Evolutionary conservation across 2,113 vertebrate species (phyloP).

Genomic region (Nothobranchius furzeri): DNA sequence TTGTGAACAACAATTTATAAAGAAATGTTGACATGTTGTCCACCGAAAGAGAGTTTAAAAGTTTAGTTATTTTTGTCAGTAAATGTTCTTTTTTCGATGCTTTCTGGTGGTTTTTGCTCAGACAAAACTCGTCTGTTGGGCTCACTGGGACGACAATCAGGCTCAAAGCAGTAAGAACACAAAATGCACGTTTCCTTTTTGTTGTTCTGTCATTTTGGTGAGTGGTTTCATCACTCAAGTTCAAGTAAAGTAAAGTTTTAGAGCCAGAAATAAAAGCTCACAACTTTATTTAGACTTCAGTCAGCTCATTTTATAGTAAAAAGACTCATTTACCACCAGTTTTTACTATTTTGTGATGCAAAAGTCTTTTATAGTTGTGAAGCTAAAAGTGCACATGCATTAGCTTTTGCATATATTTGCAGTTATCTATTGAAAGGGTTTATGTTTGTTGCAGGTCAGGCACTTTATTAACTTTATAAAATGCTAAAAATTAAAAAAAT

Average conservation of each 20-base stretch:
- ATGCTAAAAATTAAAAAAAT: too few relatives aligned
- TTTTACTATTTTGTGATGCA: too few relatives aligned
- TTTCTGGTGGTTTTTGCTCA: constrained; percentile 17
- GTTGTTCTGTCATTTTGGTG: neutral
- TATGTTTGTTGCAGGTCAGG: too few relatives aligned
- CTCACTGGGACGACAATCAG: constrained; percentile 32
- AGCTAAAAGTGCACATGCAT: too few relatives aligned
- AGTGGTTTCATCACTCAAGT: neutral
- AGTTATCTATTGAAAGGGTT: too few relatives aligned
- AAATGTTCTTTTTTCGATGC: neutral
- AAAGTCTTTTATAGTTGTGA: too few relatives aligned
- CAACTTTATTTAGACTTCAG: too few relatives aligned
- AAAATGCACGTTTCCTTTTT: constrained; percentile 2
- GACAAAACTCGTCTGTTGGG: constrained; percentile 39
- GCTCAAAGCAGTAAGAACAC: constrained; percentile 18
- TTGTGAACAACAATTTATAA: neutral
- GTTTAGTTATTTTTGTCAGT: neutral
- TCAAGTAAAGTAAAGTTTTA: neutral
- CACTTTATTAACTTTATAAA: too few relatives aligned
- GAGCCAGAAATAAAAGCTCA: too few relatives aligned
- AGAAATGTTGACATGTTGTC: neutral
- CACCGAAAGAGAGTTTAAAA: neutral
- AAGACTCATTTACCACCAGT: too few relatives aligned
- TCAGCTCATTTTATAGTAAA: too few relatives aligned
- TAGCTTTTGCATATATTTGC: too few relatives aligned